Conservation (phyloP, 2,797 vertebrate species). For the Alectoris magna region DNA sequence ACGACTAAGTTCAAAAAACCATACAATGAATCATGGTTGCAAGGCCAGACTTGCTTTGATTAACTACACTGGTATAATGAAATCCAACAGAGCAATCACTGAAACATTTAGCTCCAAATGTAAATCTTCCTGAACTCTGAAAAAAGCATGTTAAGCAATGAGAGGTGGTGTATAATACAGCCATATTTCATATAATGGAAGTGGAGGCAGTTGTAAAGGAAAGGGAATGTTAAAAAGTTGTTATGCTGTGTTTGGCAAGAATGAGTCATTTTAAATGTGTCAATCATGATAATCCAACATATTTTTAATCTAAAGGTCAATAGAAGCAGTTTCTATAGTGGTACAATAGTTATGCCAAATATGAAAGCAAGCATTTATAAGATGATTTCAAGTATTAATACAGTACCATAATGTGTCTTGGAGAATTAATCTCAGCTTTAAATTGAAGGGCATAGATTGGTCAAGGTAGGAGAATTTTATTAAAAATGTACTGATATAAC, state of each 20-base stretch:
- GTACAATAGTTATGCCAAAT: conserved; percentile 75
- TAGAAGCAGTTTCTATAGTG: conserved; percentile 75
- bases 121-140: conserved; percentile 84
- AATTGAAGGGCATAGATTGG: conserved; percentile 74
- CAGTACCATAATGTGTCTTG: conserved; percentile 57
- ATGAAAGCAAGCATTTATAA: conserved; percentile 76
- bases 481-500: conserved; percentile 62
- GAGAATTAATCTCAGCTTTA: conserved; percentile 78
- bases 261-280: conserved; percentile 80
- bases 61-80: conserved; percentile 84
- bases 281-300: conserved; percentile 81
- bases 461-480: conserved; percentile 72
- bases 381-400: conserved; percentile 78
- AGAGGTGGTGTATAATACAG: conserved; percentile 79
- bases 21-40: conserved; percentile 79
- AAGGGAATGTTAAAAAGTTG: conserved; percentile 79
- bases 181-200: conserved; percentile 80
- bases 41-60: conserved; percentile 84
- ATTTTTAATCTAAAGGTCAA: conserved; percentile 84
- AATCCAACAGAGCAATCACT: conserved; percentile 86
- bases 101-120: conserved; percentile 85
- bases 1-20: conserved; percentile 79
- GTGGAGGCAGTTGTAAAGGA: conserved; percentile 73
- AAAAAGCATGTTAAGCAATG: conserved; percentile 79
- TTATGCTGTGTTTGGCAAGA: conserved; percentile 81